These are phyloP conservation scores for Syrmaticus mikado DNA, from an alignment of 2,113 vertebrate genomes.

Conservation along the genomic window DNA sequence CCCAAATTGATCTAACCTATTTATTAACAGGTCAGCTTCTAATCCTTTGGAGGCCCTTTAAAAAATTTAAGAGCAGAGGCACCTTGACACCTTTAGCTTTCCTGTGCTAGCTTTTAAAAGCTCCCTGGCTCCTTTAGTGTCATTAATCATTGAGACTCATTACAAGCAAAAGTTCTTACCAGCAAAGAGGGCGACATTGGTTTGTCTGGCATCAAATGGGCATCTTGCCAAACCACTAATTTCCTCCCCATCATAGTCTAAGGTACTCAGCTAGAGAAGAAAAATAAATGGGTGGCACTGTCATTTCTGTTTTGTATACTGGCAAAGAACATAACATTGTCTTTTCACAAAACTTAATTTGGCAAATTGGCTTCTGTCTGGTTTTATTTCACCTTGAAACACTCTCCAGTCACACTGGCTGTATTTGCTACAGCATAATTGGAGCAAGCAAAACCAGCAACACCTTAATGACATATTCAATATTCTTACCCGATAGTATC, in stretches of 20 bases:
- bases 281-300: slow-evolving; percentile 68
- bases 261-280: slow-evolving; percentile 91
- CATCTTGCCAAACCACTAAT: slow-evolving; percentile 97
- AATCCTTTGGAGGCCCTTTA: slow-evolving; percentile 34
- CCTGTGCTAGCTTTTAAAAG: slow-evolving; percentile 56
- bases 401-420: neutral
- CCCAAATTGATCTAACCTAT: slow-evolving; percentile 26
- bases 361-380: slow-evolving; percentile 45
- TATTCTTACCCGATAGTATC: slow-evolving; percentile 93
- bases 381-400: slow-evolving; percentile 54
- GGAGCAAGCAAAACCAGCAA: neutral
- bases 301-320: slow-evolving; percentile 62
- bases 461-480: neutral
- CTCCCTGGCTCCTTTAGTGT: slow-evolving; percentile 48
- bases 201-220: slow-evolving; percentile 99
- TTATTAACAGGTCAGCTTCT: slow-evolving; percentile 49
- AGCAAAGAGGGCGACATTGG: slow-evolving; percentile 98
- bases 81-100: slow-evolving; percentile 42
- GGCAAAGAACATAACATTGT: slow-evolving; percentile 23
- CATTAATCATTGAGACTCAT: slow-evolving; percentile 78
- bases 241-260: slow-evolving; percentile 98
- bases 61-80: slow-evolving; percentile 40
- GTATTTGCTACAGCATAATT: neutral
- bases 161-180: slow-evolving; percentile 84
- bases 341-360: slow-evolving; percentile 65